These are phyloP conservation scores for Sternarchorhynchus goeldii DNA, from an alignment of 2,797 vertebrate species.

Conservation along the genomic window DNA sequence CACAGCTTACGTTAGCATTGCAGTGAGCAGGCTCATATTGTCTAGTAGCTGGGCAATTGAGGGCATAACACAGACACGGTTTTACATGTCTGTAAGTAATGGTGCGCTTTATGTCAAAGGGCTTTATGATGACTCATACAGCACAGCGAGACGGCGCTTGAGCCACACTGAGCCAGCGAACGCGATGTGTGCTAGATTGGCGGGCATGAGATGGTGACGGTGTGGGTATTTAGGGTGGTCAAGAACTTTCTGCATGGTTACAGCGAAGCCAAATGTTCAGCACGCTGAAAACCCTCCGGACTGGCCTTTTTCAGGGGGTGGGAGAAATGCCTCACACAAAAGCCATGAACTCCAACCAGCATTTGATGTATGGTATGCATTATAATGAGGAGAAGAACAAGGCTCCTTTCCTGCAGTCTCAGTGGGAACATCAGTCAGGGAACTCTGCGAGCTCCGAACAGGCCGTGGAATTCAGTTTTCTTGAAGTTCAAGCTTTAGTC, in stretches of 20 bases:
- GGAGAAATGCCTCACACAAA: constrained; percentile 8
- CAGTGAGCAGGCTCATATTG: background rate
- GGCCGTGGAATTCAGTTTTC: constrained; percentile 49
- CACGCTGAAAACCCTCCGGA: background rate
- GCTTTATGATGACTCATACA: constrained; percentile 42
- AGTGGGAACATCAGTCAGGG: constrained; percentile 32
- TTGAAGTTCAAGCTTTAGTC: constrained; percentile 47
- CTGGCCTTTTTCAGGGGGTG: background rate
- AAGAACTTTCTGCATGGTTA: background rate
- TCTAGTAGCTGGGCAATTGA: background rate
- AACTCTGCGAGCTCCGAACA: constrained; percentile 23
- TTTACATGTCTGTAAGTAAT: constrained; percentile 18
- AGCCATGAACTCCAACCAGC: background rate
- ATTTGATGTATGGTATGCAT: constrained; percentile 25
- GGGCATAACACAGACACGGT: background rate
- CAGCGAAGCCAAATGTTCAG: background rate
- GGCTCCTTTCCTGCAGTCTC: constrained; percentile 21
- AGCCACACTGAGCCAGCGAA: constrained; percentile 11
- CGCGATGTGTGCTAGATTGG: constrained; percentile 29
- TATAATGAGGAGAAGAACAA: constrained; percentile 29
- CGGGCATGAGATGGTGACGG: constrained; percentile 31
- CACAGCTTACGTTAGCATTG: constrained; percentile 20
- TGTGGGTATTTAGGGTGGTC: constrained; percentile 15
- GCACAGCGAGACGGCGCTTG: constrained; percentile 24
- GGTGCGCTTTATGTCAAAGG: constrained; percentile 16